Conservation (phyloP, 2,797 vertebrate genomes). For the Acrocephalus scirpaceus region DNA sequence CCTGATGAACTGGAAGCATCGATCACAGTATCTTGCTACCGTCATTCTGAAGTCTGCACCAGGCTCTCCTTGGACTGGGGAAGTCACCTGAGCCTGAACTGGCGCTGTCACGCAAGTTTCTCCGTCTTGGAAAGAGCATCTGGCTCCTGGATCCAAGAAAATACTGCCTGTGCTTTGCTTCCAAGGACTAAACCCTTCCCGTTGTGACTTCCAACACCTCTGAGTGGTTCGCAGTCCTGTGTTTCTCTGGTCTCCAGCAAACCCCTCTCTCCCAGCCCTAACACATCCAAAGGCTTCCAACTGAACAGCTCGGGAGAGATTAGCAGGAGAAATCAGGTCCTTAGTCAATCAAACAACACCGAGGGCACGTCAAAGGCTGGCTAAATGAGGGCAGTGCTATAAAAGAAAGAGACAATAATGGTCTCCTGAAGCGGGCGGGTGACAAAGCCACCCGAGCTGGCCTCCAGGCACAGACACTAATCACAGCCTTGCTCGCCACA, state of each 20-base stretch:
- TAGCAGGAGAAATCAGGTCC: neutral
- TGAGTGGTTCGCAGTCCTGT: rapidly evolving
- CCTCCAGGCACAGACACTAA: neutral
- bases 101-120: neutral
- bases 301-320: neutral
- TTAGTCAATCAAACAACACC: neutral
- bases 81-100: neutral
- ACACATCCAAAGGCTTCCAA: neutral
- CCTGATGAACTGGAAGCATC: neutral
- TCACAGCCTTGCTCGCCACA: neutral
- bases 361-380: neutral
- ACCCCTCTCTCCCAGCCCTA: neutral
- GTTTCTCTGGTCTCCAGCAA: neutral
- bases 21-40: neutral
- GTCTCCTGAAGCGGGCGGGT: neutral
- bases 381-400: neutral
- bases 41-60: neutral
- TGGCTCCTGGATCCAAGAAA: neutral
- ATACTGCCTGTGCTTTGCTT: neutral
- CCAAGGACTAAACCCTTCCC: neutral
- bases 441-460: neutral
- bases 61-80: neutral
- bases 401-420: neutral
- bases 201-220: neutral
- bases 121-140: neutral